A percentile compares a stretch with the other conserved stretches of the same genome.
phyloP scores from a whole-genome alignment of 2,888 invertebrate species.

The Conchocele bisecta region DNA sequence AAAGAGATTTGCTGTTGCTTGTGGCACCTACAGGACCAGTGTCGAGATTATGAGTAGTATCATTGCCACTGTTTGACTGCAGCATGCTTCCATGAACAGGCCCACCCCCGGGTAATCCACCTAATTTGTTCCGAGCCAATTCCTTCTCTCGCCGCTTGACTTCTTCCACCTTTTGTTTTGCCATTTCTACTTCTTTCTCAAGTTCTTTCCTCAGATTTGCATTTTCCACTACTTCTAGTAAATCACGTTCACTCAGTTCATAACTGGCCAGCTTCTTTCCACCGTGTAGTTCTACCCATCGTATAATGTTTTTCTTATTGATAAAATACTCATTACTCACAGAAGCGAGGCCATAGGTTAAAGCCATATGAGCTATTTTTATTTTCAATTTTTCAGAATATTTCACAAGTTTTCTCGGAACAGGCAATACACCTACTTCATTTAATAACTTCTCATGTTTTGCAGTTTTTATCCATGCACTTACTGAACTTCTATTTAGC shows the following conservation, averaged over 20 bases:
- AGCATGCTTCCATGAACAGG: too few relatives aligned
- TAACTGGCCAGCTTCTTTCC: conserved; percentile 11
- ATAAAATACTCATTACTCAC: conserved; percentile 29
- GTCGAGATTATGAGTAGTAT: too few relatives aligned
- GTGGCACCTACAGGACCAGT: too few relatives aligned
- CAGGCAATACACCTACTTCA: not conserved
- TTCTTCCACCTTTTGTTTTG: not conserved
- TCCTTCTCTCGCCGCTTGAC: not conserved
- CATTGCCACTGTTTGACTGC: too few relatives aligned
- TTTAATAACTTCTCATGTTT: not conserved
- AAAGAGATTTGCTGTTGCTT: too few relatives aligned
- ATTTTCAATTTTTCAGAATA: conserved; percentile 25
- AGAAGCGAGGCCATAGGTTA: not conserved
- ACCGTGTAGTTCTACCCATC: conserved; percentile 14
- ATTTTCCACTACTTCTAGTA: conserved; percentile 19
- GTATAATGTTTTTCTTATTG: not conserved
- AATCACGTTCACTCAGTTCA: conserved; percentile 38
- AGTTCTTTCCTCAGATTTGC: conserved; percentile 4
- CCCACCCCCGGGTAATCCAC: too few relatives aligned
- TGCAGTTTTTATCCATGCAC: too few relatives aligned
- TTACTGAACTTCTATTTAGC: too few relatives aligned
- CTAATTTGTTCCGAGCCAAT: not conserved
- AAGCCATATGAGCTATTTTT: conserved; percentile 29
- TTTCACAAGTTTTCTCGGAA: not conserved
- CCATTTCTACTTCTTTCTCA: not conserved